A percentile compares a stretch with the other conserved stretches of the same genome.
Evolutionary conservation across 2,113 vertebrate species (phyloP).

Genomic region (Microcebus tavaratra): DNA sequence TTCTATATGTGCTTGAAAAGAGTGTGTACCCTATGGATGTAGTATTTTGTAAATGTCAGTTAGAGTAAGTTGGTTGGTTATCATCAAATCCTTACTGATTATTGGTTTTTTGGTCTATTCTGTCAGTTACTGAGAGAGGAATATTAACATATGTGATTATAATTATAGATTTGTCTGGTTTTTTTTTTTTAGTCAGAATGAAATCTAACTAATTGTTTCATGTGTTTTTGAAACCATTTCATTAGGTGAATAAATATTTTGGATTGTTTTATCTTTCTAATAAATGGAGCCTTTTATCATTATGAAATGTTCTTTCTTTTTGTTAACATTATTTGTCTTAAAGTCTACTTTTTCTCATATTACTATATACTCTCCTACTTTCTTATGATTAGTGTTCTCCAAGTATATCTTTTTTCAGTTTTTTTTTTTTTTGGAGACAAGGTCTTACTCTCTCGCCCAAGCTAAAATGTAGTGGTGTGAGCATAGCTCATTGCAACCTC

Average conservation of each 20-base stretch:
- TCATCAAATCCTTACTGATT: neutral
- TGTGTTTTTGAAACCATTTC: neutral
- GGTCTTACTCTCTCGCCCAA: neutral
- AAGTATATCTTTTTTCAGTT: neutral
- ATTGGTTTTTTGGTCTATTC: neutral
- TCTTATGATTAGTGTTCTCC: neutral
- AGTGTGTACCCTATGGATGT: neutral
- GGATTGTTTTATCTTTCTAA: neutral
- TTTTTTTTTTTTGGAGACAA: neutral
- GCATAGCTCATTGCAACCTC: neutral
- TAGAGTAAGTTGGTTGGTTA: neutral
- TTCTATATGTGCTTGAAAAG: neutral
- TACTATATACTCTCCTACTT: neutral
- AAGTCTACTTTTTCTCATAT: neutral
- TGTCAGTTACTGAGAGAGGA: neutral
- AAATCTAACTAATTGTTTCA: neutral
- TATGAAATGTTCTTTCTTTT: neutral
- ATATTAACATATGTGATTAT: neutral
- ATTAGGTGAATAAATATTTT: neutral
- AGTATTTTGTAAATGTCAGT: neutral
- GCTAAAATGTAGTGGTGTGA: neutral
- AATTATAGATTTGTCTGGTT: neutral
- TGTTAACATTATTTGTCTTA: conserved; percentile 31
- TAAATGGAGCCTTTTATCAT: neutral
- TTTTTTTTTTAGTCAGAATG: neutral